Percentiles rank a stretch among this genome's conserved stretches.
Evolutionary conservation across 2,113 vertebrate species (phyloP).

Genomic region (Propithecus coquereli): DNA sequence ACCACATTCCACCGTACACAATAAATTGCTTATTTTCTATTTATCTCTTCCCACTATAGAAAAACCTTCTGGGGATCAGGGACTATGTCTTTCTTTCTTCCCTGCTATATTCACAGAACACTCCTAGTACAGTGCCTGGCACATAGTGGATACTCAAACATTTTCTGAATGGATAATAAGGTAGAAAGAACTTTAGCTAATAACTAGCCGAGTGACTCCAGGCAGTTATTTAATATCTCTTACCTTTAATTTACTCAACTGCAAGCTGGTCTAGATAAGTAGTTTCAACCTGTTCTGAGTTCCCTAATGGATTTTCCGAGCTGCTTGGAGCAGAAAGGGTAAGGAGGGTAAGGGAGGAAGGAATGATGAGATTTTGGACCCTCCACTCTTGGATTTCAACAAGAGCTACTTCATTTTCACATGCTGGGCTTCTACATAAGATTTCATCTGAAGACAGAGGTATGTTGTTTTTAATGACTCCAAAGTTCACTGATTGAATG

Average conservation of each 20-base stretch:
- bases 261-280: background rate
- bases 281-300: background rate
- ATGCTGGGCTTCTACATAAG: background rate
- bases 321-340: background rate
- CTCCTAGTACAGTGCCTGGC: background rate
- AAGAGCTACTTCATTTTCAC: background rate
- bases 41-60: background rate
- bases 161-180: background rate
- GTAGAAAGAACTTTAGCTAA: background rate
- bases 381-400: background rate
- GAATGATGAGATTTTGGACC: background rate
- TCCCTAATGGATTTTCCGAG: background rate
- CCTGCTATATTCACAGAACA: background rate
- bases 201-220: background rate
- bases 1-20: background rate
- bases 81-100: constrained; percentile 5
- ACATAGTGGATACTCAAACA: background rate
- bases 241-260: background rate
- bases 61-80: background rate
- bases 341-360: background rate
- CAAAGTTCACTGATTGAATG: background rate
- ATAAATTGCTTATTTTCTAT: background rate
- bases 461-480: background rate
- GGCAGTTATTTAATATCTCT: background rate
- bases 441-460: constrained; percentile 19